A percentile compares a stretch with the other conserved stretches of the same genome.
phyloP scores from a whole-genome alignment of 2,113 vertebrate species.

The Nerophis lumbriciformis region DNA sequence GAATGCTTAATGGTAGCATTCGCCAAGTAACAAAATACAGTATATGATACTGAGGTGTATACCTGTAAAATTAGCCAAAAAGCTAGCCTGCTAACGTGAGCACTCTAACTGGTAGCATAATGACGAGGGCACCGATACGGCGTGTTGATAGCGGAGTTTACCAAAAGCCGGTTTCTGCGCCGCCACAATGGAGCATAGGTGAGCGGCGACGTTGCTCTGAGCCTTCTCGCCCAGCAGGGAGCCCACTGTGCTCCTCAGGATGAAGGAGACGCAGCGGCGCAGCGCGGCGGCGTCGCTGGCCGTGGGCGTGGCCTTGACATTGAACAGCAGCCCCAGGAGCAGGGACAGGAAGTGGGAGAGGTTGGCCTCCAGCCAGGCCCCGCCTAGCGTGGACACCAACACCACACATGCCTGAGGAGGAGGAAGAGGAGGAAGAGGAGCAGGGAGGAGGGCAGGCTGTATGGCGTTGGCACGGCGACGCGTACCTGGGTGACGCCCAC shows the following conservation, averaged over 20 bases:
- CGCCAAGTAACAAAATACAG: too few species aligned
- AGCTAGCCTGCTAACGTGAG: too few species aligned
- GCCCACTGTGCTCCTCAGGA: constrained; percentile 82
- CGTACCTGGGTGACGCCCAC: constrained; percentile 91
- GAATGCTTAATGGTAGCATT: too few species aligned
- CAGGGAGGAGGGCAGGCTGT: not conserved
- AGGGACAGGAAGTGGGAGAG: constrained; percentile 79
- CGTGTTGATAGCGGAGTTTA: constrained; percentile 38
- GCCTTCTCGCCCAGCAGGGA: constrained; percentile 89
- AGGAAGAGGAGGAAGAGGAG: not conserved
- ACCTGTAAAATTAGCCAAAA: too few species aligned
- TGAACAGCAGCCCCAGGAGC: constrained; percentile 79
- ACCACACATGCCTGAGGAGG: constrained; percentile 82
- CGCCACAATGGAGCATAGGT: constrained; percentile 79
- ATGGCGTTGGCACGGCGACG: not conserved
- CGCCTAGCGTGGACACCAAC: constrained; percentile 81
- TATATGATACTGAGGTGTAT: too few species aligned
- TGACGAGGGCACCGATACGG: too few species aligned
- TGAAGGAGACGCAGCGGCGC: constrained; percentile 83
- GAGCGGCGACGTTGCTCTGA: constrained; percentile 84
- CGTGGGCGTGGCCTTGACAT: constrained; percentile 75
- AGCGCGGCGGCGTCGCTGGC: constrained; percentile 72
- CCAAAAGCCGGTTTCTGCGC: constrained; percentile 80
- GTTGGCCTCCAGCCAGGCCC: constrained; percentile 85
- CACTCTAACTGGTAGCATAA: too few species aligned